These are phyloP conservation scores for Microtus pennsylvanicus DNA, from an alignment of 2,113 vertebrate genomes.

Conservation along the genomic window DNA sequence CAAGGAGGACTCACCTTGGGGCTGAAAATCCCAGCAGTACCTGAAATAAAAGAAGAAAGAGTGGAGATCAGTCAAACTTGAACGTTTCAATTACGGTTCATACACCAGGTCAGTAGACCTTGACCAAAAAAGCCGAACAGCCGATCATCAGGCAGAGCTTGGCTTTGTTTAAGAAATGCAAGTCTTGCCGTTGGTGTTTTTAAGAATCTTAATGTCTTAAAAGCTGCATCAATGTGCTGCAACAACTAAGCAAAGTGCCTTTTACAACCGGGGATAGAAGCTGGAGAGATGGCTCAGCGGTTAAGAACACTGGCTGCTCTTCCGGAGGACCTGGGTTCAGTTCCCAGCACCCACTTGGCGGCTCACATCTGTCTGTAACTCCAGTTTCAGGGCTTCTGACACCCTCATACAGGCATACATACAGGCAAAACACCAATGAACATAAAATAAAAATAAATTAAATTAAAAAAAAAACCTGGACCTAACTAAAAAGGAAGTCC, in stretches of 20 bases:
- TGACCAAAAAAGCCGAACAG: background rate
- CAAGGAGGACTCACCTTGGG: constrained; percentile 84
- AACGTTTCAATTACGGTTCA: background rate
- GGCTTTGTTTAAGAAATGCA: constrained; percentile 27
- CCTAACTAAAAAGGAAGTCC: background rate
- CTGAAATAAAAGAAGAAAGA: constrained; percentile 81
- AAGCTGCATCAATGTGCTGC: background rate
- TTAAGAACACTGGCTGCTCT: background rate
- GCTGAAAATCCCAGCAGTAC: constrained; percentile 83
- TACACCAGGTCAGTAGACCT: background rate
- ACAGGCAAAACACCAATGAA: background rate
- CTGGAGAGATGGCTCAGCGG: background rate
- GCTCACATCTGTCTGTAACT: background rate
- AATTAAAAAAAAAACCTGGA: background rate
- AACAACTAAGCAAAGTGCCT: background rate
- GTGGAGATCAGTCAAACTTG: background rate
- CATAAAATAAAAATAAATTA: background rate
- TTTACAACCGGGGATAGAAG: background rate
- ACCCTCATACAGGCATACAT: background rate
- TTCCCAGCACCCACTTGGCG: background rate
- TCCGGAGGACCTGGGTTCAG: background rate
- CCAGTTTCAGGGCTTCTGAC: background rate
- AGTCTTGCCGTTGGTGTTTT: background rate
- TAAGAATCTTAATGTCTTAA: constrained; percentile 19
- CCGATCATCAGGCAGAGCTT: background rate